Conservation (phyloP, 2,113 vertebrate genomes). For the Ageneiosus marmoratus region DNA sequence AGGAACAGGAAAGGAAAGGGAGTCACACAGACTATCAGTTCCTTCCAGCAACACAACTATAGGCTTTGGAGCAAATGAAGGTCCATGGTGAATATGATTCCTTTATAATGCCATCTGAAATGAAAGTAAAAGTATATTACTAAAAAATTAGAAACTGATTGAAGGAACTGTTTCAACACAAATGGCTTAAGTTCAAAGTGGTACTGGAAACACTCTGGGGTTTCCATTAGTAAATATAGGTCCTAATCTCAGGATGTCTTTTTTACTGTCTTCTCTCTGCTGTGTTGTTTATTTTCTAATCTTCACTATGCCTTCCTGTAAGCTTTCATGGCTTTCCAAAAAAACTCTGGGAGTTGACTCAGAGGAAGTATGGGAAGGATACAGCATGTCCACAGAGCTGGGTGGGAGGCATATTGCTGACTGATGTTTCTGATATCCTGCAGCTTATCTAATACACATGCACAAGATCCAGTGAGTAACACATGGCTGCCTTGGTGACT, state of each 20-base stretch:
- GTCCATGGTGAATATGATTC: neutral
- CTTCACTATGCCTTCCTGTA: neutral
- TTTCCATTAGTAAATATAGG: neutral
- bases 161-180: neutral
- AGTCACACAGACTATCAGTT: neutral
- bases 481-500: neutral
- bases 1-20: conserved; percentile 39
- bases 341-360: neutral
- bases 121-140: neutral
- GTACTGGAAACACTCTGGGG: neutral
- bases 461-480: neutral
- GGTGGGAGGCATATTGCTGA: neutral
- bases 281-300: conserved; percentile 1
- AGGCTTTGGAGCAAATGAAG: neutral
- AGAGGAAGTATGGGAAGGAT: conserved; percentile 13
- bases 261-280: neutral
- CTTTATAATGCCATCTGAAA: neutral
- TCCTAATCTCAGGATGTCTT: neutral
- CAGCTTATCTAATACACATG: neutral
- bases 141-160: neutral
- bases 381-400: neutral
- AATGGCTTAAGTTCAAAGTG: neutral
- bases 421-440: conserved; percentile 2
- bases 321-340: neutral
- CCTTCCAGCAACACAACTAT: neutral